Evolutionary conservation across 2,888 invertebrate genomes (phyloP).

Genomic region (Caenorhabditis sp.): DNA sequence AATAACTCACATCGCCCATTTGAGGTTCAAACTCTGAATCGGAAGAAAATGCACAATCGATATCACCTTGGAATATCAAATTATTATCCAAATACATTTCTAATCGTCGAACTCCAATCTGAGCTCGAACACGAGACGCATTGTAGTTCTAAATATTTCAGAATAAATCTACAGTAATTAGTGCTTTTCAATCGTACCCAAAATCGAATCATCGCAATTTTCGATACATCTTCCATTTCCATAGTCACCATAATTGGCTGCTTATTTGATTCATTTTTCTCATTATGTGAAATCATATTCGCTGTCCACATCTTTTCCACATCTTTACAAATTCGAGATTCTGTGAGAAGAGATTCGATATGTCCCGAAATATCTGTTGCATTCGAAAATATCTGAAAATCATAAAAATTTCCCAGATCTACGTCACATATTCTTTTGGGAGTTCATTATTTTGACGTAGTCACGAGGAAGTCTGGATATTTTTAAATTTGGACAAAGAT

Average conservation of each 20-base stretch:
- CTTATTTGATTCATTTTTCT: neutral
- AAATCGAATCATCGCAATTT: conserved; percentile 16
- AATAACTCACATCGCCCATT: conserved; percentile 74
- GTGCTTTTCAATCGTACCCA: conserved; percentile 1
- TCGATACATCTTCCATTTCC: conserved; percentile 52
- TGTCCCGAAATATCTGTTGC: conserved; percentile 24
- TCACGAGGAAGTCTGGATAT: too few species aligned
- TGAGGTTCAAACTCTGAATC: conserved; percentile 76
- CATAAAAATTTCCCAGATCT: too few species aligned
- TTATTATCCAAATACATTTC: conserved; percentile 74
- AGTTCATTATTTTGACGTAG: too few species aligned
- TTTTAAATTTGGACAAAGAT: too few species aligned
- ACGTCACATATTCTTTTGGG: too few species aligned
- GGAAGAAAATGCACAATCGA: conserved; percentile 82
- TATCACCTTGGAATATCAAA: conserved; percentile 83
- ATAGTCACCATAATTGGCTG: conserved; percentile 5
- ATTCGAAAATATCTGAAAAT: conserved; percentile 35
- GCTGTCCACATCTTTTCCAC: conserved; percentile 40
- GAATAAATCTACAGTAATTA: too few species aligned
- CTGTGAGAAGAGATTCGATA: conserved; percentile 39
- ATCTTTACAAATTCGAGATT: conserved; percentile 21
- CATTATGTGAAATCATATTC: conserved; percentile 5
- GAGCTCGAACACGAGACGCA: conserved; percentile 84
- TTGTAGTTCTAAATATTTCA: conserved; percentile 87
- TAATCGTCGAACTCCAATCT: conserved; percentile 80